Evolutionary conservation across 2,113 vertebrate species (phyloP).

Genomic region (Chlamydotis undulata): DNA sequence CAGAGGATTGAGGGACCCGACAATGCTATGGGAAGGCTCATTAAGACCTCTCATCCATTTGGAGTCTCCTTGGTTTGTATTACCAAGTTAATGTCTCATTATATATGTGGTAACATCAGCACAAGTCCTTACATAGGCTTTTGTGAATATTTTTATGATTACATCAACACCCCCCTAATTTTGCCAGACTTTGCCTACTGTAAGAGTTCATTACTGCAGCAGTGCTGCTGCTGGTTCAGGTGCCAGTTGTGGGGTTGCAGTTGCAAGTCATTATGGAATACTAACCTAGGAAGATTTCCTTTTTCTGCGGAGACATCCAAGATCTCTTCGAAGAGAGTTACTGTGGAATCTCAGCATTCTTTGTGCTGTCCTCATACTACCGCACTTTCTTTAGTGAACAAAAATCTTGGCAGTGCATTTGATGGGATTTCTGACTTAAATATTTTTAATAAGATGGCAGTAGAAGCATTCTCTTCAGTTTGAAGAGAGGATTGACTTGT

Average conservation of each 20-base stretch:
- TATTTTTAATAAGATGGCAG: not conserved
- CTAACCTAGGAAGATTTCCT: too few relatives aligned
- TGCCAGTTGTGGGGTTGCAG: not conserved
- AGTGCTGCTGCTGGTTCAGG: not conserved
- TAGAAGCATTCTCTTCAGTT: not conserved
- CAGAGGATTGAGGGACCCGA: not conserved
- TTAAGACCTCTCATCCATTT: not conserved
- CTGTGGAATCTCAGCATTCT: not conserved
- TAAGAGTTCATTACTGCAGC: too few relatives aligned
- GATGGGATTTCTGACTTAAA: not conserved
- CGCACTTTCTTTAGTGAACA: not conserved
- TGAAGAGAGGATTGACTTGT: not conserved
- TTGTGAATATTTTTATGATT: not conserved
- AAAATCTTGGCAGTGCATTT: not conserved
- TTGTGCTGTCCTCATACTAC: not conserved
- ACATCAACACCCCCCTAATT: rapidly evolving
- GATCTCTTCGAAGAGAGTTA: not conserved
- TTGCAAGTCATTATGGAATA: rapidly evolving
- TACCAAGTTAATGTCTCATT: not conserved
- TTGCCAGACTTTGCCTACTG: rapidly evolving
- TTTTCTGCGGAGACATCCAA: not conserved
- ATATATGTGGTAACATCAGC: not conserved
- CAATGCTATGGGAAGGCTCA: not conserved
- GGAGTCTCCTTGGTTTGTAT: not conserved
- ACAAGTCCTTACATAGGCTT: not conserved